Conservation (phyloP, 1,140 invertebrate species). For the Babylonia areolata region DNA sequence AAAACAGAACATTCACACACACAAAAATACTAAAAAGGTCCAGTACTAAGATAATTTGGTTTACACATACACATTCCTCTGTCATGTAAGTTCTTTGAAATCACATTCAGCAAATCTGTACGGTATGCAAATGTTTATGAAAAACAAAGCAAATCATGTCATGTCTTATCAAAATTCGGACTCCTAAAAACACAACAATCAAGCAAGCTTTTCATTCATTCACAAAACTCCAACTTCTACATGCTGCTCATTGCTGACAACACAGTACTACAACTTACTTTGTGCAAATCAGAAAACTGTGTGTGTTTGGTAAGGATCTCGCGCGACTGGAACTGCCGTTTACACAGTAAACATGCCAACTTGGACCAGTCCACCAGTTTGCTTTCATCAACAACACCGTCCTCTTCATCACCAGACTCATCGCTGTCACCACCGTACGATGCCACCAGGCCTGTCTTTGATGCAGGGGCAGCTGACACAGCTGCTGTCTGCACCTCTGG, state of each 20-base stretch:
- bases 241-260: too few relatives aligned
- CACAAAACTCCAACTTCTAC: too few relatives aligned
- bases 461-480: neutral
- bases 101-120: too few relatives aligned
- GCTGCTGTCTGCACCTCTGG: neutral
- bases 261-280: constrained; percentile 73
- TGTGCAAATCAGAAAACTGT: constrained; percentile 95
- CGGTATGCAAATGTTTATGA: too few relatives aligned
- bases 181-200: too few relatives aligned
- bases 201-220: too few relatives aligned
- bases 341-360: constrained; percentile 95
- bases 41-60: neutral
- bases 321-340: constrained; percentile 92
- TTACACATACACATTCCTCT: neutral
- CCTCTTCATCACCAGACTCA: constrained; percentile 76
- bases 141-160: too few relatives aligned
- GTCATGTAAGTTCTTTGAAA: neutral
- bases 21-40: too few relatives aligned
- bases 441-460: constrained; percentile 80
- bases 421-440: constrained; percentile 84
- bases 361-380: constrained; percentile 90
- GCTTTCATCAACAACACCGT: constrained; percentile 75
- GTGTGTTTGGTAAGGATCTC: constrained; percentile 94
- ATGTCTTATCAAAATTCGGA: too few relatives aligned
- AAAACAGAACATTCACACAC: too few relatives aligned